A percentile compares a stretch with the other conserved stretches of the same genome.
These are phyloP conservation scores for Psephotus haematonotus DNA, from an alignment of 2,113 vertebrate species.

Conservation along the genomic window DNA sequence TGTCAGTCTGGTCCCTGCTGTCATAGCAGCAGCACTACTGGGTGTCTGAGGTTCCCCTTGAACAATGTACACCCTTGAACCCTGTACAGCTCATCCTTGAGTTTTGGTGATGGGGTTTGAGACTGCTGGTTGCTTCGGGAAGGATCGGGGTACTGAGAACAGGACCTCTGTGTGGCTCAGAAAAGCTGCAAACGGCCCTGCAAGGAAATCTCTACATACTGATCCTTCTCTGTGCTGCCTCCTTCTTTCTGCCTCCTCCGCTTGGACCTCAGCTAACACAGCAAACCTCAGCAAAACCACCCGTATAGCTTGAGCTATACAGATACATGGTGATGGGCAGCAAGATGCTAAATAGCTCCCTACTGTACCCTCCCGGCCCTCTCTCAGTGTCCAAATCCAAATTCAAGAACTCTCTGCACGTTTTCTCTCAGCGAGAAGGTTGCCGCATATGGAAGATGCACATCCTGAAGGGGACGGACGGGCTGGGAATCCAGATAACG, in stretches of 20 bases:
- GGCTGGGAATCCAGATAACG: slow-evolving; percentile 94
- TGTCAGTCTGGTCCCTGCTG: not conserved
- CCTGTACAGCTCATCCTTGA: not conserved
- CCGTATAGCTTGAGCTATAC: not conserved
- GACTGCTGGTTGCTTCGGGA: accelerated
- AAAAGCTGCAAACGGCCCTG: not conserved
- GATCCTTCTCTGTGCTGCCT: slow-evolving; percentile 28
- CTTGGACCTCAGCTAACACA: slow-evolving; percentile 39
- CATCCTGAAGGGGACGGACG: slow-evolving; percentile 90
- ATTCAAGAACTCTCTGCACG: slow-evolving; percentile 59
- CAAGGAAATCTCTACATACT: not conserved
- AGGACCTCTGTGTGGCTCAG: not conserved
- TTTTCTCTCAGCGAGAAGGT: slow-evolving; percentile 83
- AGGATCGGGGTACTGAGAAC: not conserved
- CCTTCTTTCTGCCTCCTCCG: slow-evolving; percentile 26
- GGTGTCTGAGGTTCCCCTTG: not conserved
- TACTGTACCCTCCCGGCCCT: not conserved
- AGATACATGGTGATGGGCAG: slow-evolving; percentile 13
- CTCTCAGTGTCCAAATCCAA: slow-evolving; percentile 16
- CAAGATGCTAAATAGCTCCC: not conserved
- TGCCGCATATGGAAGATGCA: slow-evolving; percentile 98
- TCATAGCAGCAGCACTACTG: not conserved
- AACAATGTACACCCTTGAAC: not conserved
- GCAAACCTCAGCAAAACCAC: not conserved
- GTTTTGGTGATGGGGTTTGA: not conserved